Evolutionary conservation across 2,888 invertebrate genomes (phyloP).

Genomic region (Cerceris ruficornis): DNA sequence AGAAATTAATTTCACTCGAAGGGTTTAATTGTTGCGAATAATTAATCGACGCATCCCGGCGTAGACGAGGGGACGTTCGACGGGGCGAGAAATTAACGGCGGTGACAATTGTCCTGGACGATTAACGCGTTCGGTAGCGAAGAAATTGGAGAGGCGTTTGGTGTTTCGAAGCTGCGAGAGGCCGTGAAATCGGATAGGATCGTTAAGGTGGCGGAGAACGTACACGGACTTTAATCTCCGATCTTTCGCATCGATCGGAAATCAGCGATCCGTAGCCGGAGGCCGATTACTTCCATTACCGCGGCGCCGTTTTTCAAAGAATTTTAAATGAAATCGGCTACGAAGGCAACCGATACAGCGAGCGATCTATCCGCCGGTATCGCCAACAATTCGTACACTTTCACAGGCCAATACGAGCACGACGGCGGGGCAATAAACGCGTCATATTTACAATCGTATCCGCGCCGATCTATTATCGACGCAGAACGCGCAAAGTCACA

Average conservation of each 20-base stretch:
- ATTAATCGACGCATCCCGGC: constrained; percentile 30
- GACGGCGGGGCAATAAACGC: constrained; percentile 70
- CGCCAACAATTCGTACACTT: constrained; percentile 8
- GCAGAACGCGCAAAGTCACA: constrained; percentile 52
- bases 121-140: background rate
- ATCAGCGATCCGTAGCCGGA: background rate
- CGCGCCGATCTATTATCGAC: constrained; percentile 75
- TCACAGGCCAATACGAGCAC: constrained; percentile 10
- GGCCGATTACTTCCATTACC: background rate
- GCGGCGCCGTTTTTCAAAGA: background rate
- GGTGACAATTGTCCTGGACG: background rate
- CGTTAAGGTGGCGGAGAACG: background rate
- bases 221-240: background rate
- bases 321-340: background rate
- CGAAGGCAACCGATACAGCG: background rate
- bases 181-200: background rate
- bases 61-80: constrained; percentile 8
- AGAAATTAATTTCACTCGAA: constrained; percentile 47
- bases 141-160: background rate
- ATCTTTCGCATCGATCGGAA: background rate
- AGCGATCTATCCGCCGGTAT: constrained; percentile 5
- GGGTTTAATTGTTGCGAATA: constrained; percentile 54
- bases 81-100: constrained; percentile 8
- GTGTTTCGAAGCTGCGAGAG: too few relatives aligned
- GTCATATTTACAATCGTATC: constrained; percentile 77